Evolutionary conservation across 2,888 invertebrate species (phyloP), one percentile per base, ranked within the genome.

Genomic region (Kuschelorhynchus macadamiae): DNA sequence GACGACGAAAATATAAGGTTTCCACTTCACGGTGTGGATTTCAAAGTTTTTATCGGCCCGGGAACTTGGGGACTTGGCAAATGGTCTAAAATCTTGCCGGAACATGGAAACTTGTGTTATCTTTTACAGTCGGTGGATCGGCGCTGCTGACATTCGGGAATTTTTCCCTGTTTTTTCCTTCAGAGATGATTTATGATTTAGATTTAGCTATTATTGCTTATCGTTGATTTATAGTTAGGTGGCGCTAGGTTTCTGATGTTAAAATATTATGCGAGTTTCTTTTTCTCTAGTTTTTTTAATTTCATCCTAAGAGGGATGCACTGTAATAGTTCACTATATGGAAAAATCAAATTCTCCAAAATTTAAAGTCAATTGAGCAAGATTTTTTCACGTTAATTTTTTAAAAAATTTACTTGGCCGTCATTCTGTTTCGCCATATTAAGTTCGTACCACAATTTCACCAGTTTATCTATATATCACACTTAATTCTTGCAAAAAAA

Each of bases 71-170:
- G 42, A 66, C 42, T 66, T 66, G 44, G 65, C 52, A 52, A 59
- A 59, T 59, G 59, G 25, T 42, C 41, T 14, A 44, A 25, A 53
- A 60, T 60, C 66, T 42, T 41, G 66, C 39, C 32, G 55, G 53
- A 53, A 66, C 53, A 60, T 16, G 66, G 59, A 55, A 66, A 66
- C 55, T 66, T 59, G 46, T 55, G 60, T 61, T 66, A 61, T 62
- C 67, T 67, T 67, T 67, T 67, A 61, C 61, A 44, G 67, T 61
- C 56, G 61, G 66, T 18, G 39, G 66, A 33, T 42, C 42, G 49
- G 21, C 39, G 39, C 53, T 64, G 39, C 53, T 64, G 57, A 64
- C 42, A 50, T 42, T 36, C 50, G n/a, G 32, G 32, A 64, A 50
- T 50, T 49, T 55, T 61, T 61, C 49, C 47, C 32, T 7, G 16